These are phyloP conservation scores for Ctenicera cuprea DNA, from an alignment of 2,888 invertebrate species.

Conservation along the genomic window DNA sequence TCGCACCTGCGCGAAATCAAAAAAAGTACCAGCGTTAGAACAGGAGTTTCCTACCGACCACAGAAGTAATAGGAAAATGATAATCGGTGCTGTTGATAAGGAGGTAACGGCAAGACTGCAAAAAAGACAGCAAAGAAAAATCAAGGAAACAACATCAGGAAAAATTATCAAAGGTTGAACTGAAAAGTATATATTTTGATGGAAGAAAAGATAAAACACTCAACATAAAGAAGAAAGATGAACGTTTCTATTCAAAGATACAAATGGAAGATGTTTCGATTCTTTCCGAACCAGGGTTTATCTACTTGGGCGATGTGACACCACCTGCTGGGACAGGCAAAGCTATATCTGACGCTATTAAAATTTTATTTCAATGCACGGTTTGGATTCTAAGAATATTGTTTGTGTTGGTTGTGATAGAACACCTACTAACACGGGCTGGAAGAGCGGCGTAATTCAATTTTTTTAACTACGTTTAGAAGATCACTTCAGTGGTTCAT, in stretches of 20 bases:
- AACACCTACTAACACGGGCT: not conserved
- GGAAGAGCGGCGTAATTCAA: not conserved
- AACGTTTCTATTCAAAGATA: no score
- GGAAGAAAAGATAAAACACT: constrained; percentile 1
- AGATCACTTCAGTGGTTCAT: not conserved
- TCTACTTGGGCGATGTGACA: not conserved
- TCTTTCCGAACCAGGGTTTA: not conserved
- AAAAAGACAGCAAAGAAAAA: constrained; percentile 7
- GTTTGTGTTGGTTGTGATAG: constrained; percentile 12
- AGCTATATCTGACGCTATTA: constrained; percentile 2
- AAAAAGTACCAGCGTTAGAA: constrained; percentile 7
- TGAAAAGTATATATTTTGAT: not conserved
- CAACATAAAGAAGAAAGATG: not conserved
- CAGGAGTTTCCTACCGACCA: not conserved
- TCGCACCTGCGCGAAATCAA: constrained; percentile 1
- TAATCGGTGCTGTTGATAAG: constrained; percentile 7
- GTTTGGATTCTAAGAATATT: constrained; percentile 5
- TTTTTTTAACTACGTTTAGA: not conserved
- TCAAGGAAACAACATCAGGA: constrained; percentile 1
- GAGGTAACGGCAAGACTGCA: not conserved
- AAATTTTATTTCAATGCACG: constrained; percentile 2
- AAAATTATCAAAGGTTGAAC: not conserved
- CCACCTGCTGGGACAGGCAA: not conserved
- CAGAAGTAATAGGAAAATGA: not conserved
- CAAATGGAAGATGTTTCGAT: not conserved